phyloP scores from a whole-genome alignment of 2,113 vertebrate species.

The Pholis gunnellus region DNA sequence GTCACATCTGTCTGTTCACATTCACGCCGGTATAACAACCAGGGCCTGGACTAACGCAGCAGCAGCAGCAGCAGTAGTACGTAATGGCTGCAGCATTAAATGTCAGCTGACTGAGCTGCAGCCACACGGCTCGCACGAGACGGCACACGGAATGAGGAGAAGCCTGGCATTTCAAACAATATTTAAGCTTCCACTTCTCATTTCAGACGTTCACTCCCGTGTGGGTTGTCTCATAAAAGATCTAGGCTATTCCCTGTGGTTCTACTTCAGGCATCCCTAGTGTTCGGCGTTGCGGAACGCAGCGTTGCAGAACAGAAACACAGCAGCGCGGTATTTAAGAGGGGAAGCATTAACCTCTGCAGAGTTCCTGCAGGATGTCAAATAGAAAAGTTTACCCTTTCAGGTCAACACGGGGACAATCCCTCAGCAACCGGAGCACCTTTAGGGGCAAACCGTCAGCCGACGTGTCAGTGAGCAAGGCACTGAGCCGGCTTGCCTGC shows the following conservation, averaged over 20 bases:
- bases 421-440: slow-evolving; percentile 1
- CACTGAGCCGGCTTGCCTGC: not conserved
- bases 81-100: slow-evolving; percentile 66
- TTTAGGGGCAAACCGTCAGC: not conserved
- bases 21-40: slow-evolving; percentile 41
- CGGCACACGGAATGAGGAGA: slow-evolving; percentile 39
- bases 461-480: slow-evolving; percentile 17
- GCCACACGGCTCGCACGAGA: slow-evolving; percentile 41
- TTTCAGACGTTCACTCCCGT: slow-evolving; percentile 55
- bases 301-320: slow-evolving; percentile 13
- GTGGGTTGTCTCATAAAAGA: slow-evolving; percentile 54
- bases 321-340: slow-evolving; percentile 12
- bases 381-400: not conserved
- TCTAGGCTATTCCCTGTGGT: slow-evolving; percentile 46
- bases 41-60: slow-evolving; percentile 24
- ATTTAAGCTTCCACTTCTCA: slow-evolving; percentile 55
- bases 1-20: slow-evolving; percentile 71
- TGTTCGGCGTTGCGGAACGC: slow-evolving; percentile 14
- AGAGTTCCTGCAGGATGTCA: slow-evolving; percentile 12
- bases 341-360: not conserved
- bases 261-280: slow-evolving; percentile 40
- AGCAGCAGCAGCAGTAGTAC: not conserved
- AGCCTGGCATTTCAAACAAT: slow-evolving; percentile 71
- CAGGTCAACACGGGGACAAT: not conserved
- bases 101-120: slow-evolving; percentile 73